Evolutionary conservation across 2,113 vertebrate species (phyloP).

Genomic region (Pithys albifrons): DNA sequence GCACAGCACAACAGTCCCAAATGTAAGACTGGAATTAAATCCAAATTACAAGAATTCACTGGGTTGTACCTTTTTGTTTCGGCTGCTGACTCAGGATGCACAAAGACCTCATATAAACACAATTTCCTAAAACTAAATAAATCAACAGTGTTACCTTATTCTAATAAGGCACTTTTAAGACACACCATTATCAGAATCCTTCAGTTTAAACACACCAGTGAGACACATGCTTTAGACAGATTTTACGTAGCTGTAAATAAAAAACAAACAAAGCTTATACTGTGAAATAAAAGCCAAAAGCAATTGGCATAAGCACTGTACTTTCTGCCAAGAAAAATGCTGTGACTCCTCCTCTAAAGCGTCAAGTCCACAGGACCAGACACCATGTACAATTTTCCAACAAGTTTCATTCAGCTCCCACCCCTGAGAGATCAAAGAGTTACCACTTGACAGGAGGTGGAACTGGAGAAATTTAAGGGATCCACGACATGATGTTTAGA

Average conservation of each 20-base stretch:
- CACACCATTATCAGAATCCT: neutral
- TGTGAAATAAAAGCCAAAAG: neutral
- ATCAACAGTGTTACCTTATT: neutral
- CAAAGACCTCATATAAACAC: neutral
- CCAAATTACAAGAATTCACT: neutral
- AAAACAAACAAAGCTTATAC: neutral
- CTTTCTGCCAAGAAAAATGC: neutral
- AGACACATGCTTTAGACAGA: neutral
- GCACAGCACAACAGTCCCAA: neutral
- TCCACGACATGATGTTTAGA: neutral
- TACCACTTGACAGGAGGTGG: neutral
- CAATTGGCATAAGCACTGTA: neutral
- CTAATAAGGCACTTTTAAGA: neutral
- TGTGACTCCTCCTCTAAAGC: neutral
- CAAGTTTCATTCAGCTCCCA: neutral
- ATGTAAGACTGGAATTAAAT: neutral
- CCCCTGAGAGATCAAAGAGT: neutral
- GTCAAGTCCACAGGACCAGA: neutral
- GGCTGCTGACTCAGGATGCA: neutral
- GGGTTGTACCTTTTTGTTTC: neutral
- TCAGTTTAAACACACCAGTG: neutral
- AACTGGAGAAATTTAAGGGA: neutral
- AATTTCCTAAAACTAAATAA: neutral
- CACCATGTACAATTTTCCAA: neutral
- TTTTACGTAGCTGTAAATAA: neutral